Conservation (phyloP, 2,888 invertebrate species). For the Megaustenia siamemsis region DNA sequence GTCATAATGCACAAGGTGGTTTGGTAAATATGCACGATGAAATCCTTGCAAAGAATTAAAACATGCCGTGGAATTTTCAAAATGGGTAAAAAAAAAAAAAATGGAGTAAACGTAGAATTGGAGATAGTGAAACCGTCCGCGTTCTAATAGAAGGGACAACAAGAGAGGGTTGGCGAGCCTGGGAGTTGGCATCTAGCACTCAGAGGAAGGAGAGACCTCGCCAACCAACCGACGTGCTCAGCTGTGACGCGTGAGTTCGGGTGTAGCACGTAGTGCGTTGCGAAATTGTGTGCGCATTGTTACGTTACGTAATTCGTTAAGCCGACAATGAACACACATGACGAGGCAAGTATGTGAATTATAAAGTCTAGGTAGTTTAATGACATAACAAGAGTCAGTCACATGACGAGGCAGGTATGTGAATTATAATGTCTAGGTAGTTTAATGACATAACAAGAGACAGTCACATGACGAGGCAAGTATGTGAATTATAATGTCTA, state of each 20-base stretch:
- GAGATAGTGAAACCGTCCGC: not conserved
- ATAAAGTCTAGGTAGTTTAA: no score
- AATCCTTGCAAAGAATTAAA: slow-evolving; percentile 7
- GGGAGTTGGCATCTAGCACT: not conserved
- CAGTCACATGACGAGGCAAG: no score
- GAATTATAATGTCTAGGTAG: no score
- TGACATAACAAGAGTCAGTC: no score
- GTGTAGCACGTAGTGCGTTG: not conserved
- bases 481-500: no score
- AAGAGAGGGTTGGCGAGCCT: not conserved
- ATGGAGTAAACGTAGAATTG: not conserved
- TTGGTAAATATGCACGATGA: not conserved
- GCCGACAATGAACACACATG: no score
- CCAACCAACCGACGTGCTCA: not conserved
- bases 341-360: no score
- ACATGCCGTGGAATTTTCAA: not conserved
- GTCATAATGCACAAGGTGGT: not conserved
- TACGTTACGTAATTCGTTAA: no score
- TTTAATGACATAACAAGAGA: no score
- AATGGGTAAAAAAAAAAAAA: no score
- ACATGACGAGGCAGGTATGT: no score
- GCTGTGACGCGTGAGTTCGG: not conserved
- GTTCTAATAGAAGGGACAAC: slow-evolving; percentile 1
- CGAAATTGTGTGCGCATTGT: not conserved
- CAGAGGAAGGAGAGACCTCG: not conserved